Conservation (phyloP, 2,113 vertebrate species). For the Tachycineta bicolor region DNA sequence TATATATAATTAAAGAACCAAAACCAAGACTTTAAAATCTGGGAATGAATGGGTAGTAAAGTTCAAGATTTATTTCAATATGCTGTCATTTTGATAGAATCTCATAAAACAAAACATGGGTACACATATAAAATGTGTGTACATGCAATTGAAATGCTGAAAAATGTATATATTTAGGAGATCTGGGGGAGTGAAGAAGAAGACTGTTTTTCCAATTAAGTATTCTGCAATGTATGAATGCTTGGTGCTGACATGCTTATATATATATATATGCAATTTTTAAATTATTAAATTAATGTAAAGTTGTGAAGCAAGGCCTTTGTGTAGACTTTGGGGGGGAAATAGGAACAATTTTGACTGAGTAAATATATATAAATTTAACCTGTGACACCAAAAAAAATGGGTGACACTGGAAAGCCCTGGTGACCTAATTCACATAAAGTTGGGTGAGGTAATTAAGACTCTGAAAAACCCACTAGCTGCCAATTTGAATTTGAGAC, state of each 20-base stretch:
- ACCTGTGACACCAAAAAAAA: neutral
- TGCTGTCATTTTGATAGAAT: neutral
- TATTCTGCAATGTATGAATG: neutral
- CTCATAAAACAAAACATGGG: neutral
- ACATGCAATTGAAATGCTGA: neutral
- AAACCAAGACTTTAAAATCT: neutral
- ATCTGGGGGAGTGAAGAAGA: neutral
- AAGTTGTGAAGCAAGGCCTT: neutral
- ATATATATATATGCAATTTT: neutral
- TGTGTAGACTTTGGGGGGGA: neutral
- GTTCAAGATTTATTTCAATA: neutral
- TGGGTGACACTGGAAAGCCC: neutral
- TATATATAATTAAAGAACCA: rapidly evolving
- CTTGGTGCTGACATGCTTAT: neutral
- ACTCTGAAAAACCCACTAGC: neutral
- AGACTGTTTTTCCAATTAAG: neutral
- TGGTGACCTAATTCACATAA: neutral
- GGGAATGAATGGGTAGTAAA: neutral
- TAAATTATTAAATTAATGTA: neutral
- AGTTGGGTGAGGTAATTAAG: neutral
- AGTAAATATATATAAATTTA: neutral
- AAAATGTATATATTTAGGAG: neutral
- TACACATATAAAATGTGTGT: neutral
- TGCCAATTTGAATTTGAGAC: neutral
- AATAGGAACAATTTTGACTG: neutral